These are phyloP conservation scores for Myotis pilosus DNA, from an alignment of 2,797 vertebrate genomes.

Conservation along the genomic window DNA sequence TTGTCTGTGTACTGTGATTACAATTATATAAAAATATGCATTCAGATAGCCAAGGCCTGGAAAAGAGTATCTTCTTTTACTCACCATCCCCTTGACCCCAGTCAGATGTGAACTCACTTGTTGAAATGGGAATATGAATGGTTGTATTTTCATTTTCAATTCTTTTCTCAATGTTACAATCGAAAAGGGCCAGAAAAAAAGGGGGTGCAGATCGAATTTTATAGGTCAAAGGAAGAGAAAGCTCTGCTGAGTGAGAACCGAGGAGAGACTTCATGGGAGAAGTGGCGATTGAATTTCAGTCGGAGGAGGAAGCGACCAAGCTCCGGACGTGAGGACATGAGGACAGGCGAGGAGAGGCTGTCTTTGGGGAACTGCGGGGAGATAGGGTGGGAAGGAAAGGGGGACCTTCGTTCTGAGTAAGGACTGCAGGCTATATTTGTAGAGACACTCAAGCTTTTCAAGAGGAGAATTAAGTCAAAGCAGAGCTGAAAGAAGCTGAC, in stretches of 20 bases:
- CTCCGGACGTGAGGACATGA: neutral
- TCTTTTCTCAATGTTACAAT: neutral
- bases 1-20: neutral
- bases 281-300: constrained; percentile 1
- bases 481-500: neutral
- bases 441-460: neutral
- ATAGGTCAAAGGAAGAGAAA: neutral
- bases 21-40: constrained; percentile 23
- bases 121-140: neutral
- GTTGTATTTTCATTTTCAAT: neutral
- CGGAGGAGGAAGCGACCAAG: neutral
- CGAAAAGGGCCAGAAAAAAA: neutral
- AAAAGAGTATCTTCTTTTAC: neutral
- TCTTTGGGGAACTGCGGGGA: neutral
- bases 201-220: neutral
- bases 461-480: neutral
- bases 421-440: neutral
- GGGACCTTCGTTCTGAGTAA: too few species aligned
- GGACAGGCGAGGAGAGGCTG: neutral
- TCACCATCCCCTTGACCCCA: too few species aligned
- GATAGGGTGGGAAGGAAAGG: neutral
- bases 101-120: neutral
- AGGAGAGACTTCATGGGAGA: neutral
- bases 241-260: neutral
- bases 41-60: neutral